A percentile compares a stretch with the other conserved stretches of the same genome.
phyloP scores from a whole-genome alignment of 2,113 vertebrate species.

The Microtus oregoni region DNA sequence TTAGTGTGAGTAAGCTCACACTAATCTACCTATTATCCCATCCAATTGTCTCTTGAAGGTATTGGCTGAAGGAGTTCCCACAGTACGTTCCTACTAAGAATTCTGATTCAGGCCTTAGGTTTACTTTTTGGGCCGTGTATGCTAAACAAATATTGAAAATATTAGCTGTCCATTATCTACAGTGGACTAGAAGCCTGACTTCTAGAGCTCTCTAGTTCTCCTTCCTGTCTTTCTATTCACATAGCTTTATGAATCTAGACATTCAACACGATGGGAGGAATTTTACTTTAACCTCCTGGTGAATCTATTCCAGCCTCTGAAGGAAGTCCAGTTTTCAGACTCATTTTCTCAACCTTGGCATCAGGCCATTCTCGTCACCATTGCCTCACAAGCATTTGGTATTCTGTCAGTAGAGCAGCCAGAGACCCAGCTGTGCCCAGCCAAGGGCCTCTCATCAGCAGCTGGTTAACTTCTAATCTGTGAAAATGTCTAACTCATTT shows the following conservation, averaged over 20 bases:
- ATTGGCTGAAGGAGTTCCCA: no score
- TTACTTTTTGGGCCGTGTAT: neutral
- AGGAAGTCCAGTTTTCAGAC: neutral
- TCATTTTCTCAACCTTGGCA: neutral
- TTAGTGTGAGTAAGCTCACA: no score
- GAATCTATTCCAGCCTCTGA: neutral
- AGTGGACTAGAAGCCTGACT: neutral
- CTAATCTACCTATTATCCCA: no score
- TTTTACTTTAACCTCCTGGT: neutral
- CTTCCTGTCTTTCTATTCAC: neutral
- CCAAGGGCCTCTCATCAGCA: neutral
- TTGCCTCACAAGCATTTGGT: neutral
- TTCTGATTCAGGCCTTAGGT: neutral
- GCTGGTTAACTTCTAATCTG: neutral
- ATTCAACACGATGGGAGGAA: neutral
- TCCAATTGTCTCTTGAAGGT: no score
- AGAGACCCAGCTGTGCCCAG: neutral
- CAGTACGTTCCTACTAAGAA: neutral
- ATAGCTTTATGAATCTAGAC: neutral
- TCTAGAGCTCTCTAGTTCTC: neutral
- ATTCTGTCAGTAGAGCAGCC: neutral
- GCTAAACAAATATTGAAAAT: neutral
- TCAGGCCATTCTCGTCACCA: neutral
- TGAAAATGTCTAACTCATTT: neutral
- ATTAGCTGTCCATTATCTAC: neutral